Evolutionary conservation across 2,888 invertebrate genomes (phyloP), one percentile per base, ranked within the genome.

Genomic region (Sarcophaga rosellei): DNA sequence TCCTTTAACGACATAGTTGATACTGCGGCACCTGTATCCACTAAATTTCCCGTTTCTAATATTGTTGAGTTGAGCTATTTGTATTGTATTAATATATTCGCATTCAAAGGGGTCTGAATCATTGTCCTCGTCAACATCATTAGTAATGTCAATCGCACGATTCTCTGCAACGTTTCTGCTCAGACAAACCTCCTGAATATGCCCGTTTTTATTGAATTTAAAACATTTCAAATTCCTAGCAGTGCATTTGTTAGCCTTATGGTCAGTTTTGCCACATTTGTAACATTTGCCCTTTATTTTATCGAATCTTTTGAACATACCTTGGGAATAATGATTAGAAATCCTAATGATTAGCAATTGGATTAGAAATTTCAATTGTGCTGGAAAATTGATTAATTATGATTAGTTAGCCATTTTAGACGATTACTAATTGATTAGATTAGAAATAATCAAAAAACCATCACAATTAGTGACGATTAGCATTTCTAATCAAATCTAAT

Each of bases 191-290:
- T 74, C 47, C 25, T 63, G 53, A 47, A 74, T 11, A 6, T 63
- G 62, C 1, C 74, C 53, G 15, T 2, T 17, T 20, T 62, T 73
- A 8, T 73, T 3, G 11, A 63, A 74, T 15, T 74, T 21, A 25
- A 44, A 20, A 44, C 74, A 74, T 15, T 23, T 74, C 47, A 74
- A 74, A 20, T 74, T 74, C 20, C n/a, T 74, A 45, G 3, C 20
- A 21, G 25, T 25, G 25, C 25, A 25, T 25, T 25, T 25, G 25
- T 21, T n/a, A 21, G 68, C 68, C 8, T 47, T 68, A 63, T 74
- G 74, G n/a, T 47, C 47, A 11, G n/a, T 74, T 63, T 62, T 62
- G 6, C 62, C 62, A 5, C 45, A 47, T 74, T 47, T 74, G 5
- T 15, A 74, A 23, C 47, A 63, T n/a, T 74, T 74, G 1, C 45